Percentiles rank a stretch among this genome's conserved stretches.
These are phyloP conservation scores for Fulmarus glacialis DNA, from an alignment of 2,113 vertebrate species.

Conservation along the genomic window DNA sequence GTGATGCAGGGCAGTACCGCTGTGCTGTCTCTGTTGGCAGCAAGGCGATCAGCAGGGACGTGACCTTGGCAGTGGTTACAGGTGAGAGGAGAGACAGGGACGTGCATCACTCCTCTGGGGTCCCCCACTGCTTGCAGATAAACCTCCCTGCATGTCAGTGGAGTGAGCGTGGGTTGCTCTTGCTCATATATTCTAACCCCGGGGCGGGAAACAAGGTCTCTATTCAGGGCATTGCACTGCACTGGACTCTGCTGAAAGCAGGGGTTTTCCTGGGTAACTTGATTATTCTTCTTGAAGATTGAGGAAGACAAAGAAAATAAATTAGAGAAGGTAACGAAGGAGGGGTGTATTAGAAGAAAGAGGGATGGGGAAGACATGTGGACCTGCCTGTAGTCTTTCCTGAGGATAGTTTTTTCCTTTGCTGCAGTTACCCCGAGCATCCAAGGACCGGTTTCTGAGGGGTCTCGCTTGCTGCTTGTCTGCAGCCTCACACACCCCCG, in stretches of 20 bases:
- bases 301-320: not conserved
- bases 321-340: not conserved
- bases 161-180: not conserved
- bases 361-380: not conserved
- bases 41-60: conserved; percentile 4
- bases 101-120: not conserved
- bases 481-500: conserved; percentile 19
- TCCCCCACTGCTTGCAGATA: not conserved
- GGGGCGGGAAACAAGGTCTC: not conserved
- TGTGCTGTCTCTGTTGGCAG: conserved; percentile 54
- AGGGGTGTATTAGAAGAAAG: not conserved
- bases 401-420: not conserved
- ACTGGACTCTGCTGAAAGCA: not conserved
- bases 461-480: not conserved
- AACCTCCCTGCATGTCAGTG: not conserved
- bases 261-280: not conserved
- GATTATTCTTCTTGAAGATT: not conserved
- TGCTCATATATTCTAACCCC: not conserved
- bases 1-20: conserved; percentile 67
- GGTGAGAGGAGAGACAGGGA: conserved; percentile 58
- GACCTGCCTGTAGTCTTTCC: not conserved
- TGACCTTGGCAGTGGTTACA: conserved; percentile 73
- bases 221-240: not conserved
- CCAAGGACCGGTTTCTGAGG: conserved; percentile 36
- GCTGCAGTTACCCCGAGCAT: conserved; percentile 18